phyloP scores from a whole-genome alignment of 2,797 vertebrate species.

The Artibeus jamaicensis region DNA sequence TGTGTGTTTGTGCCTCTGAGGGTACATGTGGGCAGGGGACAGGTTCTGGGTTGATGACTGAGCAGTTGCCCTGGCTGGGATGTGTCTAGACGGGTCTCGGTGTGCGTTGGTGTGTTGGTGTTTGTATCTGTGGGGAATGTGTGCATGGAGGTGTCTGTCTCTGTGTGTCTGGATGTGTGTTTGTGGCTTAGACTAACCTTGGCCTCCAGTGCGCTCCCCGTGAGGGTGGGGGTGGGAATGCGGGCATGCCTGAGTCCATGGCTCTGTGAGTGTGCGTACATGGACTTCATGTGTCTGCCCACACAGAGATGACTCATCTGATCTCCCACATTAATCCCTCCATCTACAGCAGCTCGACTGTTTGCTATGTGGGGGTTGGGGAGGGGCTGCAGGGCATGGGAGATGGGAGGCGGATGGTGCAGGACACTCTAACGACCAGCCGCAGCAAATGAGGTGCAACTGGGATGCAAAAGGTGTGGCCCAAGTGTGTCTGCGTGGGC shows the following conservation, averaged over 20 bases:
- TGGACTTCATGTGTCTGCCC: background rate
- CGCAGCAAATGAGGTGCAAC: background rate
- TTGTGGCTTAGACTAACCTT: background rate
- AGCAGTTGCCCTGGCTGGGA: background rate
- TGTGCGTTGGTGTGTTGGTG: background rate
- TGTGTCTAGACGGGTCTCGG: background rate
- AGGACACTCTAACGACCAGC: background rate
- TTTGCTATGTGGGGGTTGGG: background rate
- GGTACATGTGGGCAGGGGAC: background rate
- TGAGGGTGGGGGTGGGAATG: background rate
- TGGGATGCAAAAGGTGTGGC: background rate
- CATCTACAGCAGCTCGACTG: background rate
- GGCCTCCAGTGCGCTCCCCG: background rate
- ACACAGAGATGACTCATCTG: constrained; percentile 49
- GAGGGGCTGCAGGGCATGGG: background rate
- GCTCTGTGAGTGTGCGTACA: background rate
- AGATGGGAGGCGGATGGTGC: background rate
- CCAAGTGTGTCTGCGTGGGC: background rate
- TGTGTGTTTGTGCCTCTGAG: background rate
- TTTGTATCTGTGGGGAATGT: background rate
- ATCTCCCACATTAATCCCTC: background rate
- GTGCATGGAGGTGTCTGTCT: background rate
- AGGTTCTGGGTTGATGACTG: background rate
- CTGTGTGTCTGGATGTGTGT: background rate
- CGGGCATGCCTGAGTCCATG: background rate